Conservation (phyloP, 2,113 vertebrate species). For the Rhizomys pruinosus region DNA sequence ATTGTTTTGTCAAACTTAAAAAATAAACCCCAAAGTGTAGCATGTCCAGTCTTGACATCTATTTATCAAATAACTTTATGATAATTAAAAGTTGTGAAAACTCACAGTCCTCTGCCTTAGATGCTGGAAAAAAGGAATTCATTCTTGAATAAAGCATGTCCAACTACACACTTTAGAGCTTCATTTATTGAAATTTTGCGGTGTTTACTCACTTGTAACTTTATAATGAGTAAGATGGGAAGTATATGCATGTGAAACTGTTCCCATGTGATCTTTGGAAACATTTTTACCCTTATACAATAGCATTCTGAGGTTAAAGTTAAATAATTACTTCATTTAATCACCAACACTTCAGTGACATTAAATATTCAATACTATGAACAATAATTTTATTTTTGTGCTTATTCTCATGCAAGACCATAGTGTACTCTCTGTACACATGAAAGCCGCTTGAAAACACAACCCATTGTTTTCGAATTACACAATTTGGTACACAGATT, state of each 20-base stretch:
- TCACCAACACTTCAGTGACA: not conserved
- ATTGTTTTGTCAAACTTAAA: not conserved
- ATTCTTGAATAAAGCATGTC: not conserved
- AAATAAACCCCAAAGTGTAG: not conserved
- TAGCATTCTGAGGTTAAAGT: not conserved
- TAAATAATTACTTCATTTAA: constrained; percentile 28
- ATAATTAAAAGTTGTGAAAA: not conserved
- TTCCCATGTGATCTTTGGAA: not conserved
- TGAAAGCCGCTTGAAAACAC: not conserved
- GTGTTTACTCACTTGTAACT: not conserved
- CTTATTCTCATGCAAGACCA: not conserved
- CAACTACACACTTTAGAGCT: not conserved
- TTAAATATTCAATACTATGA: not conserved
- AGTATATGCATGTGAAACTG: not conserved
- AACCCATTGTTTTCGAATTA: not conserved
- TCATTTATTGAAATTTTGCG: not conserved
- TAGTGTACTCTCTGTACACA: not conserved
- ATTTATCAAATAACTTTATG: constrained; percentile 17
- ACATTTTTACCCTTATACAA: not conserved
- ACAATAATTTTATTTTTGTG: not conserved
- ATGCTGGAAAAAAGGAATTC: not conserved
- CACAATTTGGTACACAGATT: not conserved
- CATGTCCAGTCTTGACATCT: not conserved
- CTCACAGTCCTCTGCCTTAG: not conserved
- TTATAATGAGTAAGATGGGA: not conserved